These are phyloP conservation scores for Gnathonemus echidnorhynchus DNA, from an alignment of 2,113 vertebrate species.

Conservation along the genomic window DNA sequence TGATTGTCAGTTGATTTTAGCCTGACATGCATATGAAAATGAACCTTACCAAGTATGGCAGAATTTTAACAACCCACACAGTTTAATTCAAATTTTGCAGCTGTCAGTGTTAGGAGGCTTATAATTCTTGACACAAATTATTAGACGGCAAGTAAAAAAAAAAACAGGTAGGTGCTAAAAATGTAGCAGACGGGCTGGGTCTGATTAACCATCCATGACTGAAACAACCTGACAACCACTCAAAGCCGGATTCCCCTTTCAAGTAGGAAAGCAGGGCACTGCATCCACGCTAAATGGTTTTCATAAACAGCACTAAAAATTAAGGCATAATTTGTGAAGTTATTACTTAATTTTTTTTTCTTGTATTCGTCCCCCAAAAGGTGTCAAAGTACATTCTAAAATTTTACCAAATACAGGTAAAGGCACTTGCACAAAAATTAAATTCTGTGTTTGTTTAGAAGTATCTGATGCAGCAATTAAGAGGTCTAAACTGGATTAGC, in stretches of 20 bases:
- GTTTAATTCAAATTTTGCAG: neutral
- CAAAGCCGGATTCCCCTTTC: neutral
- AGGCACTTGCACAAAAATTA: constrained; percentile 6
- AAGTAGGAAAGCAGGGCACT: neutral
- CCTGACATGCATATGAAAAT: neutral
- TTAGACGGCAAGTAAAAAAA: neutral
- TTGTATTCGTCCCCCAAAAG: neutral
- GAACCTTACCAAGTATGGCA: neutral
- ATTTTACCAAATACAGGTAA: neutral
- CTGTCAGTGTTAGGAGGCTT: neutral
- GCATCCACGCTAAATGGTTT: neutral
- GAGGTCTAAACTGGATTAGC: neutral
- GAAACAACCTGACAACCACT: neutral
- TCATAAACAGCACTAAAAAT: neutral
- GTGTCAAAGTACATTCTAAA: neutral
- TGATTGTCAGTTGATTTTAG: neutral
- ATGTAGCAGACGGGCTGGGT: neutral
- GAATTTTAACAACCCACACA: neutral
- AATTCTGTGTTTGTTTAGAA: neutral
- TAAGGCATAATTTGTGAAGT: neutral
- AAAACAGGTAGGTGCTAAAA: neutral
- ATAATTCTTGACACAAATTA: neutral
- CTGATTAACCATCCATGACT: neutral
- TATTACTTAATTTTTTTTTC: neutral
- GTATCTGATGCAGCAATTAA: neutral